Evolutionary conservation across 2,888 invertebrate species (phyloP), one percentile per base, ranked within the genome.

Genomic region (Drosophila subquinaria): DNA sequence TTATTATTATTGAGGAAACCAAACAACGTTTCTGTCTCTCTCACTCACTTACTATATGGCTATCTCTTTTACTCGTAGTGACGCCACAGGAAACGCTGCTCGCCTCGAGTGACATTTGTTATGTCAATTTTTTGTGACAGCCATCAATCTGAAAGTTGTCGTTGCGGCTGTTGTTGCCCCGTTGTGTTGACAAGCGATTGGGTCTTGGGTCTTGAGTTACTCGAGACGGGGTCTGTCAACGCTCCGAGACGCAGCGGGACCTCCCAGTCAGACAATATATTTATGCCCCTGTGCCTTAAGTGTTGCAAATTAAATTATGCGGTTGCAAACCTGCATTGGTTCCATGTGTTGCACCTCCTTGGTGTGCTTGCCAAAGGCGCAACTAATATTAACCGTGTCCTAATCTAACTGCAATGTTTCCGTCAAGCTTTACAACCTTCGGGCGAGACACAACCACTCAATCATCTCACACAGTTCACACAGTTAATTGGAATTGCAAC

Each of bases 71-170:
- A 42, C 51, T 67, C 47, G 27, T 45, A 48, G 55, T 52, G 57
- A 30, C 38, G 66, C 62, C 65, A 69, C 79, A 80, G 79, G 79
- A 80, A 80, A 76, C 66, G 33, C 27, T 51, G 59, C 59, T 73
- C 64, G 88, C 61, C 53, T 75, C 64, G 57, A 83, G 74, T 75
- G 88, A 82, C 82, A 84, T 88, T 87, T 87, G 89, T 84, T 82
- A 81, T 87, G 89, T 87, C 88, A 87, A 85, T 76, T 85, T 79
- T 72, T 65, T 71, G 69, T 87, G 87, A 87, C 87, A 87, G 85
- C 89, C 83, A 89, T 87, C 87, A 87, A 87, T 87, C 87, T 43
- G 13, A 8, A 42, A 20, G 62, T 55, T 67, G 60, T 42, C 40
- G 50, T 8, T 38, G 57, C 20, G 11, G 47, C 20, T 15, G 47